phyloP scores from a whole-genome alignment of 2,113 vertebrate genomes.

The Microcebus griseorufus region DNA sequence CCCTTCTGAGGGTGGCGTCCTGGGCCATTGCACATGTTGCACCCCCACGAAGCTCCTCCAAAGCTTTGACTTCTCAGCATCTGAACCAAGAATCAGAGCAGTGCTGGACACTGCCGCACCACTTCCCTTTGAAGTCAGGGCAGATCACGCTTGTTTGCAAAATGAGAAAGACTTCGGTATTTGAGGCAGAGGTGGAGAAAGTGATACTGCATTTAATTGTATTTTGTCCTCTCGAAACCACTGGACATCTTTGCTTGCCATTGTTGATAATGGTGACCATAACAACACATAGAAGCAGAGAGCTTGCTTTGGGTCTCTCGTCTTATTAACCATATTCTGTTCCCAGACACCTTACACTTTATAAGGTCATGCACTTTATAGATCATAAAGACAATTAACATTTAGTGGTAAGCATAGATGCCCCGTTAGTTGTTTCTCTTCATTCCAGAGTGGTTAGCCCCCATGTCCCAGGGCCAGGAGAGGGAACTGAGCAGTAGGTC shows the following conservation, averaged over 20 bases:
- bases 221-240: neutral
- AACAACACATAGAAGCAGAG: constrained; percentile 58
- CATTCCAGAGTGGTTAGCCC: neutral
- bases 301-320: constrained; percentile 26
- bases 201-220: neutral
- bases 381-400: constrained; percentile 60
- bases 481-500: neutral
- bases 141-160: constrained; percentile 56
- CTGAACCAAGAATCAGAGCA: neutral
- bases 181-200: constrained; percentile 23
- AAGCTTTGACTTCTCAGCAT: neutral
- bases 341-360: constrained; percentile 28
- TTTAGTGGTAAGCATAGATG: neutral
- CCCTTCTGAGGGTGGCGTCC: neutral
- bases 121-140: constrained; percentile 45
- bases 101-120: neutral
- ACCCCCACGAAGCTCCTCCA: neutral
- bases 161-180: neutral
- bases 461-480: neutral
- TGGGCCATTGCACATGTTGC: no score
- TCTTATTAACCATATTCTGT: constrained; percentile 59
- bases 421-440: neutral
- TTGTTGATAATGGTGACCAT: constrained; percentile 58
- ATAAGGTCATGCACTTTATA: neutral
- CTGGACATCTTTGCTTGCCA: neutral